phyloP scores from a whole-genome alignment of 2,888 invertebrate genomes.

The Cosmopolites sordidus region DNA sequence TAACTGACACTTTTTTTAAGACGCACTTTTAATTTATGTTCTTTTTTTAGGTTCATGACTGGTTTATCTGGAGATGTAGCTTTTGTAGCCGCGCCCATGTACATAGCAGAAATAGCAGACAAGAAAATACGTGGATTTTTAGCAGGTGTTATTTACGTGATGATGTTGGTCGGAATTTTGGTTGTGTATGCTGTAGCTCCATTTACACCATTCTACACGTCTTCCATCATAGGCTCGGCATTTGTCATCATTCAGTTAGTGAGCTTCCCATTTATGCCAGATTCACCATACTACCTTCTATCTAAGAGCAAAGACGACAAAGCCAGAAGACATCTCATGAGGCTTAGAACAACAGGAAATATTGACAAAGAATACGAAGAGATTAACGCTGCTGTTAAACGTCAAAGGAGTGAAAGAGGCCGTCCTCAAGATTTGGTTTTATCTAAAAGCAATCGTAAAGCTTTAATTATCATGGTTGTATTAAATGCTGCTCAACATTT shows the following conservation, averaged over 20 bases:
- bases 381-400: constrained; percentile 41
- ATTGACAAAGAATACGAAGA: constrained; percentile 44
- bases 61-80: constrained; percentile 47
- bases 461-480: constrained; percentile 44
- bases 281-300: constrained; percentile 45
- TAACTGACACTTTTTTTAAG: no score
- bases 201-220: constrained; percentile 36
- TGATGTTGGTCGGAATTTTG: constrained; percentile 46
- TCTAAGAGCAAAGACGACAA: constrained; percentile 41
- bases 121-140: constrained; percentile 46
- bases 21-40: neutral
- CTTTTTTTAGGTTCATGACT: constrained; percentile 37
- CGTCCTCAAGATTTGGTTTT: constrained; percentile 42
- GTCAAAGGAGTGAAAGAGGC: constrained; percentile 44
- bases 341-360: constrained; percentile 37
- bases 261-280: constrained; percentile 39
- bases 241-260: constrained; percentile 41
- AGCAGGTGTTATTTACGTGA: constrained; percentile 45
- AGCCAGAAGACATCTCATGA: constrained; percentile 38
- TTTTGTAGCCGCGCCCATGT: constrained; percentile 48
- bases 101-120: constrained; percentile 47
- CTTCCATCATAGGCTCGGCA: constrained; percentile 36
- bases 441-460: constrained; percentile 44
- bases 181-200: constrained; percentile 44
- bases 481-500: constrained; percentile 46